These are phyloP conservation scores for Pedicia rivosa DNA, from an alignment of 2,888 invertebrate genomes.

Conservation along the genomic window DNA sequence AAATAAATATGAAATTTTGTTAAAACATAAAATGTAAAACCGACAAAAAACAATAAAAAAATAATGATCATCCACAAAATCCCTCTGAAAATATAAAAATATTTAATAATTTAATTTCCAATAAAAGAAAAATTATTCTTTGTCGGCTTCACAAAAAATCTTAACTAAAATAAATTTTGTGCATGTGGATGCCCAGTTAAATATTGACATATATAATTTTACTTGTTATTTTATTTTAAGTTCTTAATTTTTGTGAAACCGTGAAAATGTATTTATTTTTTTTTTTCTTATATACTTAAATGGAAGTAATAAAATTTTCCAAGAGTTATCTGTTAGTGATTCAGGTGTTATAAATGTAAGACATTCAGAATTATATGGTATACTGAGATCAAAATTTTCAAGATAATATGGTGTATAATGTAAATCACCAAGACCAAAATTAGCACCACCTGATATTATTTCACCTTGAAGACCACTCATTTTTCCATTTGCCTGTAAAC, in stretches of 20 bases:
- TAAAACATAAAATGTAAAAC: constrained; percentile 45
- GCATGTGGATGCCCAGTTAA: too few species aligned
- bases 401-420: constrained; percentile 55
- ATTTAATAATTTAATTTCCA: constrained; percentile 2
- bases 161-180: too few species aligned
- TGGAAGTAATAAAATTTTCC: constrained; percentile 67
- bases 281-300: constrained; percentile 41
- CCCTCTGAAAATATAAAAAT: constrained; percentile 32
- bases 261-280: constrained; percentile 3
- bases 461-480: constrained; percentile 60
- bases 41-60: constrained; percentile 46
- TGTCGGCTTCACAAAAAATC: too few species aligned
- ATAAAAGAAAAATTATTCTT: constrained; percentile 6
- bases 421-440: constrained; percentile 60
- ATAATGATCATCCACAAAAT: constrained; percentile 62
- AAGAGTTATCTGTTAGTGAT: constrained; percentile 62
- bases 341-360: constrained; percentile 73
- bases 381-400: constrained; percentile 52
- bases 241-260: too few species aligned
- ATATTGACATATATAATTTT: too few species aligned
- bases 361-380: constrained; percentile 68
- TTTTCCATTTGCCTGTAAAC: constrained; percentile 41
- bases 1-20: constrained; percentile 30
- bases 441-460: constrained; percentile 47
- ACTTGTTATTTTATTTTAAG: too few species aligned